Conservation (phyloP, 2,113 vertebrate species). For the Channa maculata region DNA sequence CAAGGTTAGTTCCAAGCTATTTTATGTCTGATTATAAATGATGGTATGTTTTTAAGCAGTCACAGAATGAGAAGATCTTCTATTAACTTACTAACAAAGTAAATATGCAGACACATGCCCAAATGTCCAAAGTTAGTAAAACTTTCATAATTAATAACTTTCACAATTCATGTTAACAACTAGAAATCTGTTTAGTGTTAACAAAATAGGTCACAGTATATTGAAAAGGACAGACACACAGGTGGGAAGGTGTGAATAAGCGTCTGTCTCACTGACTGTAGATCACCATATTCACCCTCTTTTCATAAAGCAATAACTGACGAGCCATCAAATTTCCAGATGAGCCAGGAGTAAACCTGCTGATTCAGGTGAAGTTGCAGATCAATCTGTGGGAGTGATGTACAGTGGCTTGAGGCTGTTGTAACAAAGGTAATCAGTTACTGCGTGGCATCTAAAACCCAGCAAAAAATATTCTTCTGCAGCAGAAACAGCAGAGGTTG, state of each 20-base stretch:
- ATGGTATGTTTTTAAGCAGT: not conserved
- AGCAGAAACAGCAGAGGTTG: constrained; percentile 26
- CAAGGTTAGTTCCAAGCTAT: not conserved
- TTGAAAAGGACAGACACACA: constrained; percentile 3
- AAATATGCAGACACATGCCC: not conserved
- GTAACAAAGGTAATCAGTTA: constrained; percentile 48
- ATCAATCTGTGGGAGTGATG: constrained; percentile 59
- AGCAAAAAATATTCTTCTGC: constrained; percentile 6
- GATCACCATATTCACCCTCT: constrained; percentile 5
- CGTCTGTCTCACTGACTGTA: constrained; percentile 17
- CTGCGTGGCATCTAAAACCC: constrained; percentile 34
- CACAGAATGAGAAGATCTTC: not conserved
- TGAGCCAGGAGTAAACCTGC: constrained; percentile 45
- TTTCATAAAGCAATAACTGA: constrained; percentile 45
- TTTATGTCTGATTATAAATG: not conserved
- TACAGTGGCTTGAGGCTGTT: constrained; percentile 24
- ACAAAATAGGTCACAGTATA: constrained; percentile 1
- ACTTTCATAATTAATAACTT: too few species aligned
- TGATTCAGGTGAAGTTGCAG: constrained; percentile 59
- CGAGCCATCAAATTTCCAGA: constrained; percentile 29
- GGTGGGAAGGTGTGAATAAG: not conserved
- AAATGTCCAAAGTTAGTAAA: not conserved
- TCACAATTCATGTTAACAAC: not conserved
- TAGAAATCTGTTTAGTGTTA: not conserved
- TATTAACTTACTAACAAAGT: not conserved